phyloP scores from a whole-genome alignment of 2,888 invertebrate genomes.

The Arenicola marina region DNA sequence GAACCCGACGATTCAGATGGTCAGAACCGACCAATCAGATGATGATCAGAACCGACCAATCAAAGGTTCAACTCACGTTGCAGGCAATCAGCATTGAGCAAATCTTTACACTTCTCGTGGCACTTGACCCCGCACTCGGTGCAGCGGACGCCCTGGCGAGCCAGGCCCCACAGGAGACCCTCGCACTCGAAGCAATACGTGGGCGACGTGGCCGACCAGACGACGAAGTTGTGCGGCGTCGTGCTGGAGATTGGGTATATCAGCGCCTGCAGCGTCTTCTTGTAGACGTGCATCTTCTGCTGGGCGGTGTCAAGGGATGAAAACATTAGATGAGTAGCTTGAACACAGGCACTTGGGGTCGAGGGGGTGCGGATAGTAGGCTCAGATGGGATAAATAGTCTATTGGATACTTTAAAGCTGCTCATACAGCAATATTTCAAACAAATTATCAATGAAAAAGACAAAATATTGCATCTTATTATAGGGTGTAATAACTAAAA shows the following conservation, averaged over 20 bases:
- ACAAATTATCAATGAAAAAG: neutral
- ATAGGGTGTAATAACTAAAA: too few species aligned
- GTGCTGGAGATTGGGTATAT: constrained; percentile 99
- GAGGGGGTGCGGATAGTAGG: neutral
- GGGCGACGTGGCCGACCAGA: constrained; percentile 98
- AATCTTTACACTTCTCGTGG: constrained; percentile 99
- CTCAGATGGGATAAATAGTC: too few species aligned
- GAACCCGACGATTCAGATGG: too few species aligned
- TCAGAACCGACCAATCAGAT: too few species aligned
- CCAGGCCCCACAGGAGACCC: constrained; percentile 98
- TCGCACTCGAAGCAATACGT: constrained; percentile 99
- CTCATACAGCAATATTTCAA: neutral
- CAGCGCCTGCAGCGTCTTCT: constrained; percentile 97
- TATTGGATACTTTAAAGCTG: too few species aligned
- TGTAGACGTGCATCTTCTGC: constrained; percentile 99
- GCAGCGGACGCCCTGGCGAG: constrained; percentile 95
- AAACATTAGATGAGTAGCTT: neutral
- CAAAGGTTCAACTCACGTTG: constrained; percentile 99
- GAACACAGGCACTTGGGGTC: too few species aligned
- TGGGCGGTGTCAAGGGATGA: constrained; percentile 26
- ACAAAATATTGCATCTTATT: too few species aligned
- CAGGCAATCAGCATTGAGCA: constrained; percentile 97
- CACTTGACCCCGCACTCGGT: constrained; percentile 99
- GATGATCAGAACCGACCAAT: too few species aligned
- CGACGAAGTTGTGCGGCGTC: constrained; percentile 98